A percentile compares a stretch with the other conserved stretches of the same genome.
Conservation (phyloP, 2,888 invertebrate genomes). For the Pinctada fucata region DNA sequence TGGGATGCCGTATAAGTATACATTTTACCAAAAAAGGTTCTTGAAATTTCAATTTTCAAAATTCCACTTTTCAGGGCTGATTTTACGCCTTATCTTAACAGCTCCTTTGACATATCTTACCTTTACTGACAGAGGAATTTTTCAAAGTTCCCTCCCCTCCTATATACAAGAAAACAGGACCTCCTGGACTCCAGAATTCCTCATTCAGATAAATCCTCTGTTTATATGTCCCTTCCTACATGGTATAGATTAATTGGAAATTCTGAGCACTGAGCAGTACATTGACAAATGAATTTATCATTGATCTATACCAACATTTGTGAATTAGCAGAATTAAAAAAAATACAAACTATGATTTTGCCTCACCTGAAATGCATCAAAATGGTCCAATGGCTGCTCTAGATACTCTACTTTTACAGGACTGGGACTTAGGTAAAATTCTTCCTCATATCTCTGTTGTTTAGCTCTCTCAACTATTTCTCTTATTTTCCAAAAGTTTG, state of each 20-base stretch:
- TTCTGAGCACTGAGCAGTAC: neutral
- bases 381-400: slow-evolving; percentile 62
- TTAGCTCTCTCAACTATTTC: slow-evolving; percentile 40
- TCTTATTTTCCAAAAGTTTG: slow-evolving; percentile 51
- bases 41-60: no score
- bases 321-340: no score
- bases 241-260: slow-evolving; percentile 30
- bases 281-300: neutral
- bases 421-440: neutral
- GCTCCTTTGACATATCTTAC: slow-evolving; percentile 34
- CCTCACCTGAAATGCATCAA: slow-evolving; percentile 40
- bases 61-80: no score
- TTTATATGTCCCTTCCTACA: slow-evolving; percentile 47
- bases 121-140: slow-evolving; percentile 39
- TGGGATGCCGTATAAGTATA: no score
- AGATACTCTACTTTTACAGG: slow-evolving; percentile 36
- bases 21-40: no score
- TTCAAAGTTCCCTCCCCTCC: slow-evolving; percentile 61
- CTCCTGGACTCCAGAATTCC: slow-evolving; percentile 49
- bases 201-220: slow-evolving; percentile 60
- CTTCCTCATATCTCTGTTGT: slow-evolving; percentile 15
- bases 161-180: slow-evolving; percentile 63
- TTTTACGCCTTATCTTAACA: no score
- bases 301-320: neutral
- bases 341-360: no score